A percentile compares a stretch with the other conserved stretches of the same genome.
phyloP scores from a whole-genome alignment of 2,797 vertebrate species.

The Leptoclinus maculatus region DNA sequence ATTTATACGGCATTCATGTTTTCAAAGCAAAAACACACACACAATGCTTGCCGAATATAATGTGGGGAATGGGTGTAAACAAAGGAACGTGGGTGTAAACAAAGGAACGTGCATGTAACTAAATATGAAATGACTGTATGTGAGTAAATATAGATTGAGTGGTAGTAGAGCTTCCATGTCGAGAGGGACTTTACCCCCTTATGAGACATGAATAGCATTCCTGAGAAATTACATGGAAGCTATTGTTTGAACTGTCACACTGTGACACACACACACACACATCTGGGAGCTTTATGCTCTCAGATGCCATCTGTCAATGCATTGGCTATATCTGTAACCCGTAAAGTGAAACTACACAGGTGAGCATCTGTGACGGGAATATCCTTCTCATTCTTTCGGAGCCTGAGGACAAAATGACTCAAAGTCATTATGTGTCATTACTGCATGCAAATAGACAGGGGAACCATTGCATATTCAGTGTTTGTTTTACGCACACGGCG shows the following conservation, averaged over 20 bases:
- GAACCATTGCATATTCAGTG: not conserved
- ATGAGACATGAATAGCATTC: conserved; percentile 64
- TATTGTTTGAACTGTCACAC: conserved; percentile 45
- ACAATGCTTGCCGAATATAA: conserved; percentile 29
- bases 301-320: conserved; percentile 46
- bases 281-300: conserved; percentile 29
- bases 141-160: conserved; percentile 11
- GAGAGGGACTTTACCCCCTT: conserved; percentile 36
- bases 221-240: conserved; percentile 58
- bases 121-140: conserved; percentile 19
- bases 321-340: conserved; percentile 36
- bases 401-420: conserved; percentile 6
- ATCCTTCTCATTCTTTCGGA: conserved; percentile 4
- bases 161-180: conserved; percentile 11
- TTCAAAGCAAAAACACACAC: conserved; percentile 28
- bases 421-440: conserved; percentile 12
- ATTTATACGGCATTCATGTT: conserved; percentile 43
- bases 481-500: conserved; percentile 1
- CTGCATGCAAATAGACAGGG: not conserved
- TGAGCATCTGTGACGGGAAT: conserved; percentile 38
- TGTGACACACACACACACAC: conserved; percentile 5
- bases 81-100: conserved; percentile 14
- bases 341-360: conserved; percentile 66
- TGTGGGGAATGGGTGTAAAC: conserved; percentile 2
- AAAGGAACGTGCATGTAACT: conserved; percentile 14